phyloP scores from a whole-genome alignment of 2,888 invertebrate genomes.

The Timandra comae region DNA sequence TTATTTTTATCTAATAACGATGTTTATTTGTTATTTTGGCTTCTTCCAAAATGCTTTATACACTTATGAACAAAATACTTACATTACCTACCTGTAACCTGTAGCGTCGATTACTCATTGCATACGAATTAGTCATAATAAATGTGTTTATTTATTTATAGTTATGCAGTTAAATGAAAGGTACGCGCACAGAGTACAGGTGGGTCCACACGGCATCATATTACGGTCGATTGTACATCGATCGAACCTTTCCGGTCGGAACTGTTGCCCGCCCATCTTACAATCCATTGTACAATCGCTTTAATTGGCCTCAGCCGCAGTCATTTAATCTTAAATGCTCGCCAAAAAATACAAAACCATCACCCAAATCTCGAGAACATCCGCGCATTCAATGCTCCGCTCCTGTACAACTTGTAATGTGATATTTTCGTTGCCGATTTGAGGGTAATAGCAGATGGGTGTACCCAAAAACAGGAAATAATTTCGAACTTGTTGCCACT shows the following conservation, averaged over 20 bases:
- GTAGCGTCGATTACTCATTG: too few species aligned
- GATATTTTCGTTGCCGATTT: slow-evolving; percentile 71
- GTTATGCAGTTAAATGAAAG: too few species aligned
- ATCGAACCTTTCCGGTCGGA: slow-evolving; percentile 73
- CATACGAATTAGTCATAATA: too few species aligned
- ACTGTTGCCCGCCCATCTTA: slow-evolving; percentile 61
- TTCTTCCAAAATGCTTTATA: too few species aligned
- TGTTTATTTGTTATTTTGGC: too few species aligned
- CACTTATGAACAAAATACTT: too few species aligned
- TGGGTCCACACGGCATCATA: slow-evolving; percentile 53
- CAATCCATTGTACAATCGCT: slow-evolving; percentile 48
- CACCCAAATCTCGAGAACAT: slow-evolving; percentile 58
- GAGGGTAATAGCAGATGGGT: slow-evolving; percentile 64
- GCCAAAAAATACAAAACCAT: slow-evolving; percentile 53
- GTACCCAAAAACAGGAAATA: slow-evolving; percentile 64
- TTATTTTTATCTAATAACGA: too few species aligned
- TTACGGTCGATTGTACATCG: slow-evolving; percentile 55
- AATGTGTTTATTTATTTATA: too few species aligned
- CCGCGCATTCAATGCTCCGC: slow-evolving; percentile 30
- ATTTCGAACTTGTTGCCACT: slow-evolving; percentile 60
- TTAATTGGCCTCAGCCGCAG: slow-evolving; percentile 70
- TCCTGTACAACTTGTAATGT: slow-evolving; percentile 48
- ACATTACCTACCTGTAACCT: too few species aligned
- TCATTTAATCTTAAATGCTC: slow-evolving; percentile 63
- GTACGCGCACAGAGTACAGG: too few species aligned